Percentiles rank a stretch among this genome's conserved stretches.
Evolutionary conservation across 2,888 invertebrate genomes (phyloP).

Genomic region (Cephus sareptanus): DNA sequence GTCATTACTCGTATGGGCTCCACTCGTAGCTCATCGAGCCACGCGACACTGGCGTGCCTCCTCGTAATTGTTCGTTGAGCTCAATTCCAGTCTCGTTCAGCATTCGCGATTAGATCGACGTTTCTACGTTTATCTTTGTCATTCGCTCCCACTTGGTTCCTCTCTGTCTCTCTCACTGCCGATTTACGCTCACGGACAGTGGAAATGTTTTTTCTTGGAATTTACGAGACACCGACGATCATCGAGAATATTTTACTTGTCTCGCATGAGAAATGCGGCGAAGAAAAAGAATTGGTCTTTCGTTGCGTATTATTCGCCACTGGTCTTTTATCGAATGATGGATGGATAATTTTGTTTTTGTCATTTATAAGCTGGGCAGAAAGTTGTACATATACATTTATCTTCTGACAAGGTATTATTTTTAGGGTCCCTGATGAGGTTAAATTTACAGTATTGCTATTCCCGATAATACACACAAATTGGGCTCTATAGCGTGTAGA

Average conservation of each 20-base stretch:
- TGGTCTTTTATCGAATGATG: not conserved
- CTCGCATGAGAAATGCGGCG: not conserved
- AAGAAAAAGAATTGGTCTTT: not conserved
- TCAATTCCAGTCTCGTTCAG: slow-evolving; percentile 38
- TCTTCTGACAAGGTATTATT: not conserved
- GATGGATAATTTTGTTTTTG: no score
- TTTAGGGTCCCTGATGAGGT: not conserved
- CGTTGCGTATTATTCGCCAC: not conserved
- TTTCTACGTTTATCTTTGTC: slow-evolving; percentile 8
- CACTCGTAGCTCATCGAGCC: slow-evolving; percentile 20
- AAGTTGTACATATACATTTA: not conserved
- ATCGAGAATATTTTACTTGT: not conserved
- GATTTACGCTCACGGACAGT: not conserved
- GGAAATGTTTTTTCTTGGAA: not conserved
- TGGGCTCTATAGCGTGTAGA: not conserved
- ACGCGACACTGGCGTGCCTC: slow-evolving; percentile 33
- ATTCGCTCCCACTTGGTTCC: slow-evolving; percentile 10
- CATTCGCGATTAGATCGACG: slow-evolving; percentile 17
- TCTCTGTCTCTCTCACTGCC: slow-evolving; percentile 1
- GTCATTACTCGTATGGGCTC: slow-evolving; percentile 25
- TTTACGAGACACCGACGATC: not conserved
- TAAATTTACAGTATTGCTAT: not conserved
- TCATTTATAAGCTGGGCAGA: not conserved
- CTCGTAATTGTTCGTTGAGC: slow-evolving; percentile 50
- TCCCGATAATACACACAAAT: not conserved